These are phyloP conservation scores for Drosophila cognata DNA, from an alignment of 2,888 invertebrate genomes.

Conservation along the genomic window DNA sequence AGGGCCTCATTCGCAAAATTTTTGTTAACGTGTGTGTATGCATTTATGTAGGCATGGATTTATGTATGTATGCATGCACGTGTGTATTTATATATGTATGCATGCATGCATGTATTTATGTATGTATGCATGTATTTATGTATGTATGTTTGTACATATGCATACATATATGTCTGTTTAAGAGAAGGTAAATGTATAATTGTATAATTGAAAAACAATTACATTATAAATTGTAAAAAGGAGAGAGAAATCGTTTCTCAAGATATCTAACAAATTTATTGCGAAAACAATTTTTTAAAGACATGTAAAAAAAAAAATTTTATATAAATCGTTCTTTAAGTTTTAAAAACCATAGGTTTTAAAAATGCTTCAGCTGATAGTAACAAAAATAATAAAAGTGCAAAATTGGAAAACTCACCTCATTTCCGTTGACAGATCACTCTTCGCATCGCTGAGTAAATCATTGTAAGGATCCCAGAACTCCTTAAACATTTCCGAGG, in stretches of 20 bases:
- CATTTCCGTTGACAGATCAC: fast-evolving
- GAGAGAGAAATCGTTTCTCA: background rate
- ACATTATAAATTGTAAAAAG: background rate
- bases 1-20: background rate
- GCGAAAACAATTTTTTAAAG: background rate
- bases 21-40: too few relatives aligned
- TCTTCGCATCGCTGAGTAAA: background rate
- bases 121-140: background rate
- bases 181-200: background rate
- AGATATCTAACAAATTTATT: background rate
- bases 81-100: background rate
- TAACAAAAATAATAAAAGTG: background rate
- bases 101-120: background rate
- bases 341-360: background rate
- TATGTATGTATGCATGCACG: background rate
- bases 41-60: background rate
- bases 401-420: background rate
- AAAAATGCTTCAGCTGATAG: background rate
- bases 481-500: background rate
- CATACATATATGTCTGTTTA: background rate
- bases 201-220: background rate
- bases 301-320: background rate
- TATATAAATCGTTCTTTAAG: background rate
- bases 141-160: too few relatives aligned
- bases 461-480: too few relatives aligned